A percentile compares a stretch with the other conserved stretches of the same genome.
Evolutionary conservation across 2,888 invertebrate species (phyloP).

Genomic region (Amphipoea oculea): DNA sequence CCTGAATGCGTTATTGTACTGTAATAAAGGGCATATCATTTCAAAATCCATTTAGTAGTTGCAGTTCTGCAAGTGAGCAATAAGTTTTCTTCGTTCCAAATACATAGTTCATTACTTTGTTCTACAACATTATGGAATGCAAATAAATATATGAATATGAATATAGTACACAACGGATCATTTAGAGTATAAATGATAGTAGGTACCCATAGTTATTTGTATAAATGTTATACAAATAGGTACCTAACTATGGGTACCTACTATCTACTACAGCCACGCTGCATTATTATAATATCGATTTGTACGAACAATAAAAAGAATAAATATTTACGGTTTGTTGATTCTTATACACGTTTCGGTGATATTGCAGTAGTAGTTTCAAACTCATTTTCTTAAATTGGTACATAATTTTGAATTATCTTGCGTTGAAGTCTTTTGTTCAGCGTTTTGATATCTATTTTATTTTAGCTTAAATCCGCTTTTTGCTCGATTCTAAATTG

Average conservation of each 20-base stretch:
- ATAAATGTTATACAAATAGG: not conserved
- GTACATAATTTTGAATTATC: constrained; percentile 19
- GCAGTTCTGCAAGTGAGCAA: not conserved
- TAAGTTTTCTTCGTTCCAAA: not conserved
- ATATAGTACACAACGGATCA: not conserved
- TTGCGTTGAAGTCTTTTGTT: constrained; percentile 75
- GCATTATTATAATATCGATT: constrained; percentile 12
- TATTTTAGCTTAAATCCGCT: constrained; percentile 24
- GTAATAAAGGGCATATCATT: not conserved
- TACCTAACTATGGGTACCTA: not conserved
- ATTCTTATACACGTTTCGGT: constrained; percentile 8
- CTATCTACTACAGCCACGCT: not conserved
- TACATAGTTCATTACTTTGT: too few species aligned
- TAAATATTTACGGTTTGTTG: constrained; percentile 7
- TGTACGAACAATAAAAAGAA: constrained; percentile 21
- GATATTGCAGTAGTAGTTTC: constrained; percentile 15
- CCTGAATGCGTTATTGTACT: too few species aligned
- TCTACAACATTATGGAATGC: too few species aligned
- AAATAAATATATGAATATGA: too few species aligned
- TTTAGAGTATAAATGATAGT: not conserved
- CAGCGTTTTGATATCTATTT: constrained; percentile 41
- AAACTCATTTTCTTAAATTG: constrained; percentile 44
- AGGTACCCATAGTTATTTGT: too few species aligned
- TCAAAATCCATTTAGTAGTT: not conserved
- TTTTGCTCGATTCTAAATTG: constrained; percentile 14